Conservation (phyloP, 2,888 invertebrate genomes). For the Julus scanicus region DNA sequence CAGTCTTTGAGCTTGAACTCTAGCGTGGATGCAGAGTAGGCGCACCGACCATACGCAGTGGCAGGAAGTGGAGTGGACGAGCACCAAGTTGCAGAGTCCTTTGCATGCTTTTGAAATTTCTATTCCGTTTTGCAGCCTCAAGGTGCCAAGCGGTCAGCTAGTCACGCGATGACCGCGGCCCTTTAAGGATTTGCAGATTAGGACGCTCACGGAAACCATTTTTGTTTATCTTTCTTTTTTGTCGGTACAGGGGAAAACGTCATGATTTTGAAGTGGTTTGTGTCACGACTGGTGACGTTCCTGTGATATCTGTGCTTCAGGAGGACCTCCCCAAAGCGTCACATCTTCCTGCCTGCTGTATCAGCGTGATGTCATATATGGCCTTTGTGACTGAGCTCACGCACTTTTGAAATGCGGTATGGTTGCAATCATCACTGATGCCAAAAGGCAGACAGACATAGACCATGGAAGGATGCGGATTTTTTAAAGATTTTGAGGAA, state of each 20-base stretch:
- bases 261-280: neutral
- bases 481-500: neutral
- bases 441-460: neutral
- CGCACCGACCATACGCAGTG: neutral
- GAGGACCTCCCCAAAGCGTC: neutral
- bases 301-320: neutral
- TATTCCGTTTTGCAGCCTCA: neutral
- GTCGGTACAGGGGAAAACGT: neutral
- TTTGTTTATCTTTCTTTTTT: neutral
- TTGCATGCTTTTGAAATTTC: neutral
- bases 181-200: neutral
- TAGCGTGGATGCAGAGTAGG: neutral
- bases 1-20: neutral
- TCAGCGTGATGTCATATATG: too few relatives aligned
- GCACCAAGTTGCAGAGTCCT: neutral
- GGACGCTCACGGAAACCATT: neutral
- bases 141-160: neutral
- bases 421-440: neutral
- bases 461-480: neutral
- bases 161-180: conserved; percentile 2
- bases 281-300: neutral
- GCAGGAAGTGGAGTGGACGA: neutral
- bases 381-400: neutral
- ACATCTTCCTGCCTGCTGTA: neutral
- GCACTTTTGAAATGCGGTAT: neutral